phyloP scores from a whole-genome alignment of 2,888 invertebrate genomes.

The Rhorus exstirpatorius region DNA sequence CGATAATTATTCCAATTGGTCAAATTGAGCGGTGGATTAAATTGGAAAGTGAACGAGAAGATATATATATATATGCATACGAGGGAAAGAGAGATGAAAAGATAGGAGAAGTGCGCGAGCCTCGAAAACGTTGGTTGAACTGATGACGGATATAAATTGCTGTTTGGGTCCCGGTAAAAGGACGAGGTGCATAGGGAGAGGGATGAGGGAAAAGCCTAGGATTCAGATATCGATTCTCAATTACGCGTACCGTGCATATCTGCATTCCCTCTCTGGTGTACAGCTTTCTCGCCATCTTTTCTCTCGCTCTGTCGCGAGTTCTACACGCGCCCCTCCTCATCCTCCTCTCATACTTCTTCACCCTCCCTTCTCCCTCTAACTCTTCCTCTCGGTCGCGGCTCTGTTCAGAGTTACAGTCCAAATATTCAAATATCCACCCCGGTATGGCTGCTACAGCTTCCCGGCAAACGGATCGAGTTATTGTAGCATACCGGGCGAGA shows the following conservation, averaged over 20 bases:
- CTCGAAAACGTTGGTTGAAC: conserved; percentile 58
- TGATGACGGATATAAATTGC: conserved; percentile 70
- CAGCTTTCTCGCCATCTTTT: conserved; percentile 57
- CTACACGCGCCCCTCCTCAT: neutral
- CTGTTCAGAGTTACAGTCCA: conserved; percentile 66
- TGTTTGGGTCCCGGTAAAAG: conserved; percentile 45
- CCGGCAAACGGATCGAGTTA: conserved; percentile 66
- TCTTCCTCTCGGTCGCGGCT: conserved; percentile 17
- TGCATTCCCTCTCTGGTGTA: conserved; percentile 51
- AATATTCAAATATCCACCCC: conserved; percentile 69
- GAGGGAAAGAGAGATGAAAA: conserved; percentile 24
- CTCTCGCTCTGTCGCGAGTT: conserved; percentile 47
- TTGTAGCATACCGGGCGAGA: conserved; percentile 46
- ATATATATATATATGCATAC: conserved; percentile 12
- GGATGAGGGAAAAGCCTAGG: conserved; percentile 31
- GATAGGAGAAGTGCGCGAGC: conserved; percentile 38
- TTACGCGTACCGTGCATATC: conserved; percentile 65
- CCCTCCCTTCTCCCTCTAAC: conserved; percentile 15
- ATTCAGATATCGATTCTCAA: conserved; percentile 71
- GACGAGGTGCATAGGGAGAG: conserved; percentile 14
- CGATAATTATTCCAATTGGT: conserved; percentile 56
- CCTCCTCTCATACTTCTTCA: neutral
- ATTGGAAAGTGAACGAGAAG: conserved; percentile 56
- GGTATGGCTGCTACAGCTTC: conserved; percentile 43
- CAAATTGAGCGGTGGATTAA: conserved; percentile 60